Conservation (phyloP, 1,140 invertebrate genomes). For the Zaprionus gabonicus region DNA sequence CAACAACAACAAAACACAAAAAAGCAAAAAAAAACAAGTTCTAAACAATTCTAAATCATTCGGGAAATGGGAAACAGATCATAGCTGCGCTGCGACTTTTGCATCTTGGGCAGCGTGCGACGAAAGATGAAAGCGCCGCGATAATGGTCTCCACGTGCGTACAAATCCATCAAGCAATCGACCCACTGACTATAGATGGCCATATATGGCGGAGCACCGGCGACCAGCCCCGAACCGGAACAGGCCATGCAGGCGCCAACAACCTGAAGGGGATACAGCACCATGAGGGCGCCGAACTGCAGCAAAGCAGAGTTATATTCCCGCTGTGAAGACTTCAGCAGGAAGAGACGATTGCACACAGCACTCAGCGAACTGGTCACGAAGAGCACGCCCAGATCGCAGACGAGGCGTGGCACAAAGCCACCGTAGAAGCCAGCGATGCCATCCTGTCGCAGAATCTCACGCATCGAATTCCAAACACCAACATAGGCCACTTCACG, state of each 20-base stretch:
- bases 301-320: constrained; percentile 48
- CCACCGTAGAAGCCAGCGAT: constrained; percentile 46
- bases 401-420: constrained; percentile 48
- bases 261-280: constrained; percentile 55
- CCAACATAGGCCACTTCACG: constrained; percentile 30
- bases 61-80: constrained; percentile 24
- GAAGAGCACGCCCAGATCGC: constrained; percentile 39
- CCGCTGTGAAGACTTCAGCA: background rate
- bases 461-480: constrained; percentile 11
- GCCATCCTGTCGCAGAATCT: constrained; percentile 4
- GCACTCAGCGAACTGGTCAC: constrained; percentile 34
- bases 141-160: constrained; percentile 50
- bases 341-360: constrained; percentile 13
- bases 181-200: constrained; percentile 58
- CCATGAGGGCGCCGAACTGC: constrained; percentile 35
- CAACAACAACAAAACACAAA: background rate
- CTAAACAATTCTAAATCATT: constrained; percentile 8
- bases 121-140: constrained; percentile 56
- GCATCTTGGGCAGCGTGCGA: constrained; percentile 45
- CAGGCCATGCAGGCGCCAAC: constrained; percentile 60
- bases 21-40: background rate
- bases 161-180: constrained; percentile 55
- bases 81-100: constrained; percentile 7
- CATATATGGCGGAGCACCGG: constrained; percentile 58
- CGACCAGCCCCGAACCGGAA: constrained; percentile 44